These are phyloP conservation scores for Patiria miniata DNA, from an alignment of 35 echinoderm and acorn worm species.

Conservation along the genomic window DNA sequence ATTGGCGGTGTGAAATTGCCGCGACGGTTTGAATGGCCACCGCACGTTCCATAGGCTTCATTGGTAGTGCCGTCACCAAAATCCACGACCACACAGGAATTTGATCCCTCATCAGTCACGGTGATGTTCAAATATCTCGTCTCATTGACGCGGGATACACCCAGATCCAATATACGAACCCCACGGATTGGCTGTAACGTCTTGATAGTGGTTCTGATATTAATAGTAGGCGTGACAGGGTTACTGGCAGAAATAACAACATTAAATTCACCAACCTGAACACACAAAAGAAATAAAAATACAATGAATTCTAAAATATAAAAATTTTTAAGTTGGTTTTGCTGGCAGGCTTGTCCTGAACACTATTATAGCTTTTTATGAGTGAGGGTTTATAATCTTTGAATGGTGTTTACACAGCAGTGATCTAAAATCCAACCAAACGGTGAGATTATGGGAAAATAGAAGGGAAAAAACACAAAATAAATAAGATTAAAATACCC, in stretches of 20 bases:
- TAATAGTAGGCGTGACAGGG: constrained; percentile 16
- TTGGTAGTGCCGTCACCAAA: constrained; percentile 16
- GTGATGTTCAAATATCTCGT: constrained; percentile 39
- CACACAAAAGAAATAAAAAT: background rate
- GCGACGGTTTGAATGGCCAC: background rate
- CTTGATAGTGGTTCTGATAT: constrained; percentile 3
- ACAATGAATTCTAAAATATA: background rate
- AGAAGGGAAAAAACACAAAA: too few species aligned
- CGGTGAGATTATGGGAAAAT: too few species aligned
- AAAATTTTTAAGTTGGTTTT: too few species aligned
- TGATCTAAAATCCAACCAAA: too few species aligned
- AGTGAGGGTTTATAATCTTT: too few species aligned
- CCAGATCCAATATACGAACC: constrained; percentile 19
- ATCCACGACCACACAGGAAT: constrained; percentile 48
- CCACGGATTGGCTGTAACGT: constrained; percentile 31
- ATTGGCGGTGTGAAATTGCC: background rate
- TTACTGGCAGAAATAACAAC: constrained; percentile 21
- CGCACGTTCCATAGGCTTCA: background rate
- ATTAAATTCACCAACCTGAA: constrained; percentile 18
- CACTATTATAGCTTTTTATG: too few species aligned
- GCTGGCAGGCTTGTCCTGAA: too few species aligned
- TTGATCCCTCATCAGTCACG: constrained; percentile 21
- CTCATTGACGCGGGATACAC: constrained; percentile 25
- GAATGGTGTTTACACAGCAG: too few species aligned
- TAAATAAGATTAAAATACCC: too few species aligned